Percentiles rank a stretch among this genome's conserved stretches.
Evolutionary conservation across 2,888 invertebrate species (phyloP).

Genomic region (Drosophila mulleri): DNA sequence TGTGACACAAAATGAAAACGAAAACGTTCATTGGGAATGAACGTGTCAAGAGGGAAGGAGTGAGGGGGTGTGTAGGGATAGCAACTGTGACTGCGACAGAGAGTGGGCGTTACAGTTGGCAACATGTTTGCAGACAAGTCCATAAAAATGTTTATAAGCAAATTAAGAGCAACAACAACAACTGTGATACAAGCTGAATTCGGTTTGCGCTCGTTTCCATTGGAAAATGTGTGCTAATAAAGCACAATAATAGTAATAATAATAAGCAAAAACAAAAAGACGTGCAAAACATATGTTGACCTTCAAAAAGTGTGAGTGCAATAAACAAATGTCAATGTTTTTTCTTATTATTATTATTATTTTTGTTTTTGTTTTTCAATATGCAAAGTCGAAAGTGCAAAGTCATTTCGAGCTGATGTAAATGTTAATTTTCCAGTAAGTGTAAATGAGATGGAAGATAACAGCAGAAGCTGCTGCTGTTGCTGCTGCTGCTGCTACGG

Average conservation of each 20-base stretch:
- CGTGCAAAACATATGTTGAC: constrained; percentile 57
- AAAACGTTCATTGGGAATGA: constrained; percentile 46
- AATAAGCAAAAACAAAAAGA: constrained; percentile 6
- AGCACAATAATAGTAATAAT: constrained; percentile 41
- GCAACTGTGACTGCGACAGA: constrained; percentile 5
- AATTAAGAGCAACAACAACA: constrained; percentile 45
- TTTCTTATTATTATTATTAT: constrained; percentile 1
- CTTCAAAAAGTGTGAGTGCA: constrained; percentile 51
- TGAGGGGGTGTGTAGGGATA: not conserved
- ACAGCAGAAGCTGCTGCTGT: not conserved
- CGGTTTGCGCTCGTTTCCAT: constrained; percentile 49
- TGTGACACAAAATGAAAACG: constrained; percentile 62
- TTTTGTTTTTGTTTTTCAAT: constrained; percentile 8
- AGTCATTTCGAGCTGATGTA: constrained; percentile 38
- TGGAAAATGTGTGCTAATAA: constrained; percentile 60
- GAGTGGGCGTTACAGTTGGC: constrained; percentile 55
- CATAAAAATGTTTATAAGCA: constrained; percentile 59
- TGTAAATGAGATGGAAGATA: not conserved
- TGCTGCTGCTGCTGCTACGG: not conserved
- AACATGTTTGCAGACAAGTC: constrained; percentile 64
- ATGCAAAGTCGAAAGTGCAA: constrained; percentile 65
- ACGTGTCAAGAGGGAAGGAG: not conserved
- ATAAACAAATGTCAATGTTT: constrained; percentile 39
- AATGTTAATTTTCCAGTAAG: constrained; percentile 41
- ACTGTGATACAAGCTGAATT: constrained; percentile 36